phyloP scores from a whole-genome alignment of 2,113 vertebrate genomes.

The Ailurus styani region DNA sequence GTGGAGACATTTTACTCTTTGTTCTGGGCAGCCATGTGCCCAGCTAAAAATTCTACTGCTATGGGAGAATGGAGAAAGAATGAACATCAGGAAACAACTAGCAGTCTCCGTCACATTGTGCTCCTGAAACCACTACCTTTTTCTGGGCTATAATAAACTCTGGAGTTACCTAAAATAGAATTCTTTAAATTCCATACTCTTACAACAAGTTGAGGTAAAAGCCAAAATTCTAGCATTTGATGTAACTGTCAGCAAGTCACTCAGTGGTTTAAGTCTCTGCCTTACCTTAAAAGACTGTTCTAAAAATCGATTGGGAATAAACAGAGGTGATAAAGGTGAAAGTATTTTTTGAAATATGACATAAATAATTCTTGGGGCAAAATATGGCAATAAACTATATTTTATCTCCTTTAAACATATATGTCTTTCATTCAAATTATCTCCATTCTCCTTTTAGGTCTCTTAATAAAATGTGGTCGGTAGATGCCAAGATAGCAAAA shows the following conservation, averaged over 20 bases:
- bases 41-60: not conserved
- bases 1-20: not conserved
- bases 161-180: slow-evolving; percentile 35
- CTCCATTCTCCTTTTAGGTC: not conserved
- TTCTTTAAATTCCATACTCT: slow-evolving; percentile 14
- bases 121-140: not conserved
- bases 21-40: not conserved
- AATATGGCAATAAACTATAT: not conserved
- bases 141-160: slow-evolving; percentile 40
- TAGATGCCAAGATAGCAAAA: not conserved
- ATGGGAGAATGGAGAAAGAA: not conserved
- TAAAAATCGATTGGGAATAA: not conserved
- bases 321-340: not conserved
- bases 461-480: not conserved
- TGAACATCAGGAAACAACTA: not conserved
- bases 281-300: not conserved
- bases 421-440: not conserved
- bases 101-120: not conserved
- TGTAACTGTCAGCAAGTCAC: not conserved
- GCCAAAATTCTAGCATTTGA: not conserved
- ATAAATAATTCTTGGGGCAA: slow-evolving; percentile 13
- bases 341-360: slow-evolving; percentile 23
- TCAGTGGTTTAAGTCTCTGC: not conserved
- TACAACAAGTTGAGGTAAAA: not conserved
- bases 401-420: not conserved